Percentiles rank a stretch among this genome's conserved stretches.
These are phyloP conservation scores for Leucania comma DNA, from an alignment of 2,888 invertebrate genomes.

Conservation along the genomic window DNA sequence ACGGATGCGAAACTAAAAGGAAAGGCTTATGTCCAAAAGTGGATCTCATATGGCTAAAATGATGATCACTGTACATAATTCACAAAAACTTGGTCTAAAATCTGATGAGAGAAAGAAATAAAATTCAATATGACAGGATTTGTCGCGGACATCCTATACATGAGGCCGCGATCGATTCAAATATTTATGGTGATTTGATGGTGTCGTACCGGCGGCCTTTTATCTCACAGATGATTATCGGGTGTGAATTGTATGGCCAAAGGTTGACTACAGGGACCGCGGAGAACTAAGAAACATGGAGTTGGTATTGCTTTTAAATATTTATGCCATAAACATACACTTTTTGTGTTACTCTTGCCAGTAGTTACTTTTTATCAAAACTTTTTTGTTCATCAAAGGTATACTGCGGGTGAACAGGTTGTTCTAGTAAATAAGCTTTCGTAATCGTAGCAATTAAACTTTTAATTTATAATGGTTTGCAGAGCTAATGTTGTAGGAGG, in stretches of 20 bases:
- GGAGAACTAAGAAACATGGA: conserved; percentile 67
- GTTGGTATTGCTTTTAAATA: conserved; percentile 3
- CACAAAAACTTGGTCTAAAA: background rate
- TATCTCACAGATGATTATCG: conserved; percentile 87
- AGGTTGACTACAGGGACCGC: conserved; percentile 78
- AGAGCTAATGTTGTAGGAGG: conserved; percentile 41
- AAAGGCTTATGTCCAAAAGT: no score
- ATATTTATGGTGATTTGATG: conserved; percentile 75
- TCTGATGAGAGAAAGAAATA: conserved; percentile 16
- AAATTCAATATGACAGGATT: conserved; percentile 29
- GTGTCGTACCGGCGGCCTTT: conserved; percentile 77
- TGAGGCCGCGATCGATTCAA: conserved; percentile 47
- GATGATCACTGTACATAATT: background rate
- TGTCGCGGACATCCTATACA: conserved; percentile 31
- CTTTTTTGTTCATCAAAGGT: conserved; percentile 6
- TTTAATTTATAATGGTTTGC: conserved; percentile 54
- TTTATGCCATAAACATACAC: background rate
- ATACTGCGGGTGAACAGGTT: conserved; percentile 35
- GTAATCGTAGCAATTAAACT: conserved; percentile 54
- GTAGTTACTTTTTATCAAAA: background rate
- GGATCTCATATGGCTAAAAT: no score
- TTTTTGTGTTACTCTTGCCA: background rate
- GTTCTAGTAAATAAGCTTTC: conserved; percentile 39
- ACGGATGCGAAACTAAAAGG: no score
- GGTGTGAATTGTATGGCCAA: conserved; percentile 86